Evolutionary conservation across 2,797 vertebrate species (phyloP).

Genomic region (Tachyglossus aculeatus): DNA sequence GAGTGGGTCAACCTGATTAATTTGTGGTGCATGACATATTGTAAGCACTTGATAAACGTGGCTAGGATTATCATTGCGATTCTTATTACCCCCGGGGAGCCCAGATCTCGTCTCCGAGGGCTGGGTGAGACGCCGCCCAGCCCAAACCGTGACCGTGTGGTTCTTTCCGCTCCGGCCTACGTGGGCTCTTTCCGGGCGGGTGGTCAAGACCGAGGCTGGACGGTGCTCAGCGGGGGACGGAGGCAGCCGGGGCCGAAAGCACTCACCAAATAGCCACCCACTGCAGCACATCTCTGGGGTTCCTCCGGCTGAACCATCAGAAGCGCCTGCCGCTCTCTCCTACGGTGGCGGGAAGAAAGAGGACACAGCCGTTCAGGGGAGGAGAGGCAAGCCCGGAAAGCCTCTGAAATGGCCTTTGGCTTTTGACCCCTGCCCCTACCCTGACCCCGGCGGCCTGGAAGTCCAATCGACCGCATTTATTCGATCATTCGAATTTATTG

Average conservation of each 20-base stretch:
- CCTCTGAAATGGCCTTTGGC: too few species aligned
- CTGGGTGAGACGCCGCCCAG: background rate
- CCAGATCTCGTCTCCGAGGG: background rate
- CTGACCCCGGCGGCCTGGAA: too few species aligned
- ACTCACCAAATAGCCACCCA: slow-evolving; percentile 59
- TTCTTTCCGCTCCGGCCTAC: background rate
- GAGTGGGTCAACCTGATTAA: too few species aligned
- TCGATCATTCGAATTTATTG: too few species aligned
- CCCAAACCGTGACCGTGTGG: background rate
- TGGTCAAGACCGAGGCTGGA: background rate
- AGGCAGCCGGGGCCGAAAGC: background rate
- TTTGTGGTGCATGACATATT: too few species aligned
- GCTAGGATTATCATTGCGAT: too few species aligned
- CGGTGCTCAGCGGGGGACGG: background rate
- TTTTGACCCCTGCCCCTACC: too few species aligned
- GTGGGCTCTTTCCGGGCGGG: background rate
- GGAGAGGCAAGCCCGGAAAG: too few species aligned
- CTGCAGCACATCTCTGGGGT: slow-evolving; percentile 64
- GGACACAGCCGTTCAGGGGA: background rate
- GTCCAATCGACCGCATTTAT: too few species aligned
- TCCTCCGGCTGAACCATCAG: slow-evolving; percentile 55
- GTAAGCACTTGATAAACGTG: too few species aligned
- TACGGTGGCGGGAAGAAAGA: slow-evolving; percentile 30
- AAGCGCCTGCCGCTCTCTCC: slow-evolving; percentile 10
- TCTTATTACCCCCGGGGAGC: too few species aligned